Base-by-base conservation (phyloP, 2,113 vertebrate species). In the Motacilla tschutschensis region DNA sequence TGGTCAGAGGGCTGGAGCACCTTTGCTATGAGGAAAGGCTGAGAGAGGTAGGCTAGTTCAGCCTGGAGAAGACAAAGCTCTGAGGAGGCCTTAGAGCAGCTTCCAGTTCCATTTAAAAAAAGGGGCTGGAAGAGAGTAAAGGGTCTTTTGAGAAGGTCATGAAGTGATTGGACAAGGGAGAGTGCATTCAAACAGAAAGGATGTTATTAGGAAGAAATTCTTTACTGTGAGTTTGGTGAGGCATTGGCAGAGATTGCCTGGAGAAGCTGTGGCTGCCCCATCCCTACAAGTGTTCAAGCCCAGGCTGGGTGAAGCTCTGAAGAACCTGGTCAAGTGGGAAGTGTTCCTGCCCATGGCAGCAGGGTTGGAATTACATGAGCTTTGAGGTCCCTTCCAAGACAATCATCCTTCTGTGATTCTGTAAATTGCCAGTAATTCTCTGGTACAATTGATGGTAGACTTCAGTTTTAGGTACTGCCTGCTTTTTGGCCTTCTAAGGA, bases 401-500 rank as follows among this genome's bases (percentile, higher is more conserved):
- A 19, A 14, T 40, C 21, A 55, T 9, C 14, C 9, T 41, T 41
- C 41, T 63, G 57, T 77, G 7, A 46, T 50, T 65, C 36, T 65
- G 36, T 28, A 50, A 70, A 63, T 44, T 64, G 17, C 51, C 26
- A 0, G 57, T 84, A 58, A 47, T 76, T 73, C 66, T 50, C 47
- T 29, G 29, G 21, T 38, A 59, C 21, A 71, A 54, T 54, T 79
- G 75, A 82, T 4, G 20, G 35, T 58, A 77, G 16, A 33, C 5
- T 31, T 85, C 38, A 38, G 24, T 38, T 87, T 90, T 47, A 80
- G 69, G 44, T 44, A 33, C 50, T 53, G 78, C 41, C 35, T 41
- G 41, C 15, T 80, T 38, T 79, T 89, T 92, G 35, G 79, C 91
- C 41, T 92, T 89, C 20, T 46, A 72, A 80, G 26, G 46, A 87